These are phyloP conservation scores for Hyposoter didymator DNA, from an alignment of 2,888 invertebrate species.

Conservation along the genomic window DNA sequence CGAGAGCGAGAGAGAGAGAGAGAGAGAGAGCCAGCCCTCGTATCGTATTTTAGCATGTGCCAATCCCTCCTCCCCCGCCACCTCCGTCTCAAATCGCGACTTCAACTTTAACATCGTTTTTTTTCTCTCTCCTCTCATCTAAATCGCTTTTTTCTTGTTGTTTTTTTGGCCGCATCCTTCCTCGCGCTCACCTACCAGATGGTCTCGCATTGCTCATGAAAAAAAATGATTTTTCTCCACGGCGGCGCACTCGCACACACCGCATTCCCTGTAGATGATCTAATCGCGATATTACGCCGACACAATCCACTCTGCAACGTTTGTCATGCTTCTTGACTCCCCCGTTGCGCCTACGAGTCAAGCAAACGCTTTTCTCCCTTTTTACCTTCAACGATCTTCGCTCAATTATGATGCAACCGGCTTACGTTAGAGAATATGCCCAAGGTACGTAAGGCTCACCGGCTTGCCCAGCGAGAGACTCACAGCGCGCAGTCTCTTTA, in stretches of 20 bases:
- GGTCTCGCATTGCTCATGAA: slow-evolving; percentile 8
- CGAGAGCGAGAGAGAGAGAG: slow-evolving; percentile 8
- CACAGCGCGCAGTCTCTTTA: background rate
- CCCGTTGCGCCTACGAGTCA: background rate
- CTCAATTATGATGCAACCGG: slow-evolving; percentile 34
- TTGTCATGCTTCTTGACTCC: slow-evolving; percentile 27
- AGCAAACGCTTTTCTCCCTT: slow-evolving; percentile 2
- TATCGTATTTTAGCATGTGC: slow-evolving; percentile 63
- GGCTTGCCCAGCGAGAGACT: background rate
- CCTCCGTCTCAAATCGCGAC: background rate
- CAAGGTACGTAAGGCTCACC: slow-evolving; percentile 30
- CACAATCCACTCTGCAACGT: background rate
- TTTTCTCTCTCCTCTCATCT: background rate
- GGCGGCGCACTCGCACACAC: background rate
- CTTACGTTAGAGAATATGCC: slow-evolving; percentile 27
- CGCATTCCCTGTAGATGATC: slow-evolving; percentile 7
- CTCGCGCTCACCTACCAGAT: slow-evolving; percentile 21
- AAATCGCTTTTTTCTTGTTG: background rate
- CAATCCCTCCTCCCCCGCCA: slow-evolving; percentile 27
- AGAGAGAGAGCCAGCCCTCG: slow-evolving; percentile 9
- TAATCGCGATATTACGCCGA: background rate
- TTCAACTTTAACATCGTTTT: background rate
- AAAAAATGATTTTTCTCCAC: slow-evolving; percentile 3
- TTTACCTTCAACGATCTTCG: background rate
- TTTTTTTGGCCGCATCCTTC: background rate